A percentile compares a stretch with the other conserved stretches of the same genome.
phyloP scores from a whole-genome alignment of 2,888 invertebrate species.

The Zhengitettix transpicula region DNA sequence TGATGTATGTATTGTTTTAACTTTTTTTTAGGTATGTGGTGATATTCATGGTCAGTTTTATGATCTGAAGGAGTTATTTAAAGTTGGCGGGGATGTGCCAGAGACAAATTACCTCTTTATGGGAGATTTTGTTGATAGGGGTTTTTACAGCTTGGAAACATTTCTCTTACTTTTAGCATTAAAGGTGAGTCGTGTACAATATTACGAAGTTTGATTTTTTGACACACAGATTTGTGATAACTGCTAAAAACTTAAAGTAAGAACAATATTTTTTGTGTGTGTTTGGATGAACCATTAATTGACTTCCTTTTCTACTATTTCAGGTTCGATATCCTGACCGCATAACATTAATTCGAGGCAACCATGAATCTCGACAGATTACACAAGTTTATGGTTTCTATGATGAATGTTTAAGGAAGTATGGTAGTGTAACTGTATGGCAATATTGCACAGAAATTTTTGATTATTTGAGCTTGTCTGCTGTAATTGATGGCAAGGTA shows the following conservation, averaged over 20 bases:
- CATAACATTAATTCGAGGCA: constrained; percentile 93
- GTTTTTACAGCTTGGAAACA: constrained; percentile 98
- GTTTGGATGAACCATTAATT: neutral
- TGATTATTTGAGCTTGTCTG: constrained; percentile 90
- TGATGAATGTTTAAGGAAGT: constrained; percentile 96
- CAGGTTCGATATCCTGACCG: constrained; percentile 97
- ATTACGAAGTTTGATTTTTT: neutral
- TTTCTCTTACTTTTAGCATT: constrained; percentile 89
- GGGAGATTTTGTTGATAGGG: constrained; percentile 99
- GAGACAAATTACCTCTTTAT: constrained; percentile 98
- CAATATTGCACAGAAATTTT: constrained; percentile 99
- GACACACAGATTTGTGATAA: neutral
- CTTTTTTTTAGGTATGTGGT: constrained; percentile 63
- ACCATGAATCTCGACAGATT: constrained; percentile 97
- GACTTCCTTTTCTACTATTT: constrained; percentile 10
- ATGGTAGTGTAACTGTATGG: constrained; percentile 97
- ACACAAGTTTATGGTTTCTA: constrained; percentile 99
- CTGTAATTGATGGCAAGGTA: constrained; percentile 88
- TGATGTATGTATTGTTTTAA: neutral
- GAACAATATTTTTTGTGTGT: neutral
- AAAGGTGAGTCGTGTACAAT: constrained; percentile 48
- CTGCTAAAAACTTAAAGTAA: neutral
- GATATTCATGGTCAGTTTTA: constrained; percentile 99
- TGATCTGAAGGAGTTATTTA: constrained; percentile 90
- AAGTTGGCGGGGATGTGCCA: constrained; percentile 98